Base-by-base conservation (phyloP, 2,797 vertebrate genomes). In the Enteromius treurensis region DNA sequence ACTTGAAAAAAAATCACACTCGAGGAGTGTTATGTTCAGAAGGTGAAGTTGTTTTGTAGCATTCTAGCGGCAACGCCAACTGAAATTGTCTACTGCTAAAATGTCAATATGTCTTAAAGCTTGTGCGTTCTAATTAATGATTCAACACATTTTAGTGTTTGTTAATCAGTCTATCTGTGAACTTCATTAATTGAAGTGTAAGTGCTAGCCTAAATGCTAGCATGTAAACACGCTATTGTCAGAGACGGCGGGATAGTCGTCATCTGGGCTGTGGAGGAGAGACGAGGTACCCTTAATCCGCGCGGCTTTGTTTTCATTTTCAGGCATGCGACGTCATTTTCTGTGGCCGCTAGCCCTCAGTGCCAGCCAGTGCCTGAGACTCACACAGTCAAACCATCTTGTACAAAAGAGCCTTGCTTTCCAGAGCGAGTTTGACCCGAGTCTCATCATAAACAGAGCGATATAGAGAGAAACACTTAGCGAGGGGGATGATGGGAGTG, bases 301-400 rank as follows among this genome's bases (percentile, higher is more conserved):
- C 49, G 9, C n/a, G 82, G 87, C 86, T 87, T 87, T 89, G 88
- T 89, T 88, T 89, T 83, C 78, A 69, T 86, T 86, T 86, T 83
- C 88, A 84, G 73, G 75, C 85, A 11, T 69, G 91, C 90, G 92
- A 93, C 86, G 87, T 92, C 89, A 90, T 84, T 74, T 77, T 73
- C 83, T 80, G 82, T 80, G 85, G 77, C 86, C 74, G 34, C 67
- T 86, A 80, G 82, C 86, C 69, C 87, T 83, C 87, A 19, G 92
- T 92, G 89, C 90, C 92, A 91, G 90, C 86, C 89, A 23, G 91
- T 90, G 90, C 89, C 89, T 68, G 5, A 84, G 89, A 82, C 88
- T 83, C 51, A 55, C 86, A 87, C 87, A 53, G 53, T 84, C 13
- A 78, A 60, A 34, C 87, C 69, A 64, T 79, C 49, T 73, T 73